phyloP scores from a whole-genome alignment of 2,113 vertebrate genomes.

The Cardinalis cardinalis region DNA sequence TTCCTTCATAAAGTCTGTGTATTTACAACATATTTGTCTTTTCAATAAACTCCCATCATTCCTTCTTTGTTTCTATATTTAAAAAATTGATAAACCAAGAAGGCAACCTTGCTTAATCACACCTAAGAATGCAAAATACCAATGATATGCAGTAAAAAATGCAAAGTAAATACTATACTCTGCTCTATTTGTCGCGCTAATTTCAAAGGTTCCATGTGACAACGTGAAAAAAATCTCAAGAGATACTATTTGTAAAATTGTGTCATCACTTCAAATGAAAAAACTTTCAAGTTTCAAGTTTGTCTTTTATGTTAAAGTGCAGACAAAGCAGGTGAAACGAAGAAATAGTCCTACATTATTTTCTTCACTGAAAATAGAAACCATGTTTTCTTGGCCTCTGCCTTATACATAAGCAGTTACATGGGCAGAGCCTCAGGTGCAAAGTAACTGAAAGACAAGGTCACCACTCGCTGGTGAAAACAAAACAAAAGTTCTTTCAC shows the following conservation, averaged over 20 bases:
- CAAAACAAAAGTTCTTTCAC: background rate
- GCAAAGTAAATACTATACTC: background rate
- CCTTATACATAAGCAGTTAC: background rate
- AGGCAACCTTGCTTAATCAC: background rate
- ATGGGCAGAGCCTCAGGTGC: background rate
- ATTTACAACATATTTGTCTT: background rate
- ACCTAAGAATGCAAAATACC: background rate
- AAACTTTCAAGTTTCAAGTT: background rate
- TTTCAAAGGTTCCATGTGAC: background rate
- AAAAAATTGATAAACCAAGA: background rate
- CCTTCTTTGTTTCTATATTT: background rate
- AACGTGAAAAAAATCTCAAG: background rate
- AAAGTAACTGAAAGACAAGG: background rate
- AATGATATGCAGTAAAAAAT: background rate
- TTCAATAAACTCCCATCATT: background rate
- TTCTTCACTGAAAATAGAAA: background rate
- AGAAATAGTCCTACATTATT: background rate
- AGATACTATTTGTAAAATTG: background rate
- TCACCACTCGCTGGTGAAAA: background rate
- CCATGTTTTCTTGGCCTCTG: background rate
- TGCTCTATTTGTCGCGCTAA: background rate
- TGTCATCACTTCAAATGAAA: background rate
- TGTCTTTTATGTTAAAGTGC: background rate
- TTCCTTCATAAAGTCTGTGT: background rate
- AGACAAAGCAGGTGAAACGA: background rate